Evolutionary conservation across 2,797 vertebrate genomes (phyloP).

Genomic region (Typhlichthys subterraneus): DNA sequence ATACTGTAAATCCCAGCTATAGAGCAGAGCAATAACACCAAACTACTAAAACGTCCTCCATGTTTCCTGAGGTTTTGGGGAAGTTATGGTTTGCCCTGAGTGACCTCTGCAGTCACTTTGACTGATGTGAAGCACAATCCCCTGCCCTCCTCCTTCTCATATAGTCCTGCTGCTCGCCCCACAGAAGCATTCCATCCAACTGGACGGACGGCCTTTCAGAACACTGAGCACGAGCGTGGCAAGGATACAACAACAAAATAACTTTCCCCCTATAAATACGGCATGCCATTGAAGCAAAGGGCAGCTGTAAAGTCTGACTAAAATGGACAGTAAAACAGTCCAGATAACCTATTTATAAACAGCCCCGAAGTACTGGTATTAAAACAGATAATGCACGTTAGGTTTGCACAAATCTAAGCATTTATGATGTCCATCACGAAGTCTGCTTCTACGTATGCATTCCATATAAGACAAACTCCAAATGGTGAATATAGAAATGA

Average conservation of each 20-base stretch:
- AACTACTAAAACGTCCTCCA: background rate
- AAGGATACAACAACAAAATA: conserved; percentile 41
- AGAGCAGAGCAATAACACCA: conserved; percentile 43
- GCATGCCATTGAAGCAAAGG: conserved; percentile 33
- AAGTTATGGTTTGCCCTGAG: conserved; percentile 42
- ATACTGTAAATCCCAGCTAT: conserved; percentile 54
- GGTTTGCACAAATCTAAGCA: conserved; percentile 1
- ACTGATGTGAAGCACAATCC: conserved; percentile 55
- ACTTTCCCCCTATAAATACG: conserved; percentile 55
- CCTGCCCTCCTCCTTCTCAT: conserved; percentile 36
- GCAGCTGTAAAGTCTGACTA: conserved; percentile 38
- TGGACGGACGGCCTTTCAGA: conserved; percentile 36
- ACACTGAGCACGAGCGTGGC: conserved; percentile 38
- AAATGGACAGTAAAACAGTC: conserved; percentile 42
- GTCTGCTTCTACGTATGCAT: background rate
- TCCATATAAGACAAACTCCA: no score
- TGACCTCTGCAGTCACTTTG: conserved; percentile 57
- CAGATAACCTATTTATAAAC: conserved; percentile 10
- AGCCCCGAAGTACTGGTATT: conserved; percentile 11
- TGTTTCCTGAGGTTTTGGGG: conserved; percentile 33
- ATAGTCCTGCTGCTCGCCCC: conserved; percentile 41
- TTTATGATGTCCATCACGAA: background rate
- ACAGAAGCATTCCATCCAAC: conserved; percentile 30
- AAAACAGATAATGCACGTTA: conserved; percentile 22
- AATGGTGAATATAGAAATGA: background rate